Evolutionary conservation across 2,797 vertebrate species (phyloP).

Genomic region (Okamejei kenojei): DNA sequence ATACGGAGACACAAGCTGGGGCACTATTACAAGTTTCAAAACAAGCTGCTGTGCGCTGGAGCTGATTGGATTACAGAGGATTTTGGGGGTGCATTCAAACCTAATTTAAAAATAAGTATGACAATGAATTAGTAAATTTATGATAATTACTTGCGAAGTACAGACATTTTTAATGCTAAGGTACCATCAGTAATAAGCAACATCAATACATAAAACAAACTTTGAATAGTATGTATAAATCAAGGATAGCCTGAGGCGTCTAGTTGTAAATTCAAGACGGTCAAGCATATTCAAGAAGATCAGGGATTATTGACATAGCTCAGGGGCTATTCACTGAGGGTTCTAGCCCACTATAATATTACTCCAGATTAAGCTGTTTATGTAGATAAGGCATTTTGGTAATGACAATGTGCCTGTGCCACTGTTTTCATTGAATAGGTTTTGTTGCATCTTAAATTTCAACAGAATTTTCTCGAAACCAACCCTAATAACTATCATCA

Average conservation of each 20-base stretch:
- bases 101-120: slow-evolving; percentile 40
- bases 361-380: slow-evolving; percentile 23
- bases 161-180: background rate
- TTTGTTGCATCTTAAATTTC: background rate
- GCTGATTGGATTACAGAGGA: slow-evolving; percentile 80
- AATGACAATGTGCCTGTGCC: slow-evolving; percentile 1
- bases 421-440: background rate
- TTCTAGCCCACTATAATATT: slow-evolving; percentile 26
- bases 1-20: slow-evolving; percentile 58
- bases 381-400: slow-evolving; percentile 22
- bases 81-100: slow-evolving; percentile 56
- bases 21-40: slow-evolving; percentile 65
- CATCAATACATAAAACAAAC: slow-evolving; percentile 31
- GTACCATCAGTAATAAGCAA: slow-evolving; percentile 16
- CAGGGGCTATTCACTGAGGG: slow-evolving; percentile 7
- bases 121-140: background rate
- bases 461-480: background rate
- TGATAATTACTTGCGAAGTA: background rate
- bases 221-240: slow-evolving; percentile 25
- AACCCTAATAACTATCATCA: background rate
- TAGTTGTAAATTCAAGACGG: slow-evolving; percentile 38
- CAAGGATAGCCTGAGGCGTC: slow-evolving; percentile 31
- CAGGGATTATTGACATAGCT: slow-evolving; percentile 29
- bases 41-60: slow-evolving; percentile 73
- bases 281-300: slow-evolving; percentile 36